phyloP scores from a whole-genome alignment of 1,140 invertebrate genomes.

The Lepidurus couesii region DNA sequence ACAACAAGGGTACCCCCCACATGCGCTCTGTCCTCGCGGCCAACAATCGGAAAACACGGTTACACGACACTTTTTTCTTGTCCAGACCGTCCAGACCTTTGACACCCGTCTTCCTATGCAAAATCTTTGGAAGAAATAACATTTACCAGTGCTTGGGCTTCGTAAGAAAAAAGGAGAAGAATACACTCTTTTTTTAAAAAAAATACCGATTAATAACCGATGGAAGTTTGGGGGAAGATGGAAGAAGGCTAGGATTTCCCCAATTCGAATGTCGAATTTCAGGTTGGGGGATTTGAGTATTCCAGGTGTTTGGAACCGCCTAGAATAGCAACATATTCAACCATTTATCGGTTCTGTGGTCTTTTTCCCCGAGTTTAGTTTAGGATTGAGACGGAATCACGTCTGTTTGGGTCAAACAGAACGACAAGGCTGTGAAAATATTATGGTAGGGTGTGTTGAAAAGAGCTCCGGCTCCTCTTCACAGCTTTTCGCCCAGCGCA shows the following conservation, averaged over 20 bases:
- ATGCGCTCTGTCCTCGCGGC: not conserved
- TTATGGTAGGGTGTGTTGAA: constrained; percentile 22
- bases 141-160: not conserved
- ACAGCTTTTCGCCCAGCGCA: constrained; percentile 8
- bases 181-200: too few species aligned
- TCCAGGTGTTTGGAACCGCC: not conserved
- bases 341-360: not conserved
- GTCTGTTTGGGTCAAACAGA: constrained; percentile 13
- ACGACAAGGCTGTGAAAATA: constrained; percentile 22
- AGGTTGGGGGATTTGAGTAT: not conserved
- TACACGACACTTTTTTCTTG: constrained; percentile 3
- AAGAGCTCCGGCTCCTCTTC: not conserved
- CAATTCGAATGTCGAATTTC: not conserved
- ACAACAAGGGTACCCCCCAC: constrained; percentile 1
- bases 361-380: constrained; percentile 1
- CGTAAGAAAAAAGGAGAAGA: too few species aligned
- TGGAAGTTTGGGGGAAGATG: too few species aligned
- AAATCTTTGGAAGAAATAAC: not conserved
- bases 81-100: not conserved
- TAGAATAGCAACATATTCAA: constrained; percentile 10
- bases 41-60: constrained; percentile 15
- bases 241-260: too few species aligned
- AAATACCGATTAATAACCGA: too few species aligned
- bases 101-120: not conserved
- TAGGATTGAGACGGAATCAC: constrained; percentile 8